These are phyloP conservation scores for Deilephila porcellus DNA, from an alignment of 2,888 invertebrate genomes.

Conservation along the genomic window DNA sequence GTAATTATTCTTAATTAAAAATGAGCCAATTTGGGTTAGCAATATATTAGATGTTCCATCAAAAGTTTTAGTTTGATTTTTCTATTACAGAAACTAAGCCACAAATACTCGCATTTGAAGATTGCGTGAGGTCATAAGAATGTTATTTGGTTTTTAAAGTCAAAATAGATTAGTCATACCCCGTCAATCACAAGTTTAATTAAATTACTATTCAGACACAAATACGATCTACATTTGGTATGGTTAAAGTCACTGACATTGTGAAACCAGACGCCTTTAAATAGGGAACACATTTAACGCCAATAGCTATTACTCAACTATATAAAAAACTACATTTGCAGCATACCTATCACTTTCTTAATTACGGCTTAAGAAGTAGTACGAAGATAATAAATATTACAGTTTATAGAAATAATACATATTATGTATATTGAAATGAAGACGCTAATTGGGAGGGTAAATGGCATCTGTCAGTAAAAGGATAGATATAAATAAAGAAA, in stretches of 20 bases:
- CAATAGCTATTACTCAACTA: background rate
- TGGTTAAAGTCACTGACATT: background rate
- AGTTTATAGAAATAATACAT: too few species aligned
- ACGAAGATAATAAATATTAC: too few species aligned
- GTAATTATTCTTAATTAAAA: background rate
- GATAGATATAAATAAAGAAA: too few species aligned
- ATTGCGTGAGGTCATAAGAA: background rate
- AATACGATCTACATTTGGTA: background rate
- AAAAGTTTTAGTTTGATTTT: background rate
- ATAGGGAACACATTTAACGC: background rate
- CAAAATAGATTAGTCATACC: background rate
- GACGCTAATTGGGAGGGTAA: too few species aligned
- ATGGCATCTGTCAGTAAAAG: too few species aligned
- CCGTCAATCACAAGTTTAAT: slow-evolving; percentile 32
- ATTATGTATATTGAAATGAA: too few species aligned
- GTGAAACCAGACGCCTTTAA: background rate
- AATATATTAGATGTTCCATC: background rate
- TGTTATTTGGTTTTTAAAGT: background rate
- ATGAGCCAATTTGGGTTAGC: background rate
- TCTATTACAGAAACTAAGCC: background rate
- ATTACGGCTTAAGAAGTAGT: too few species aligned
- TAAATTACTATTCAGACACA: slow-evolving; percentile 10
- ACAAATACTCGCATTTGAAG: background rate
- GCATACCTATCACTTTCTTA: too few species aligned
- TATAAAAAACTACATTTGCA: background rate